Evolutionary conservation across 2,113 vertebrate species (phyloP).

Genomic region (Chaetorhynchus papuensis): DNA sequence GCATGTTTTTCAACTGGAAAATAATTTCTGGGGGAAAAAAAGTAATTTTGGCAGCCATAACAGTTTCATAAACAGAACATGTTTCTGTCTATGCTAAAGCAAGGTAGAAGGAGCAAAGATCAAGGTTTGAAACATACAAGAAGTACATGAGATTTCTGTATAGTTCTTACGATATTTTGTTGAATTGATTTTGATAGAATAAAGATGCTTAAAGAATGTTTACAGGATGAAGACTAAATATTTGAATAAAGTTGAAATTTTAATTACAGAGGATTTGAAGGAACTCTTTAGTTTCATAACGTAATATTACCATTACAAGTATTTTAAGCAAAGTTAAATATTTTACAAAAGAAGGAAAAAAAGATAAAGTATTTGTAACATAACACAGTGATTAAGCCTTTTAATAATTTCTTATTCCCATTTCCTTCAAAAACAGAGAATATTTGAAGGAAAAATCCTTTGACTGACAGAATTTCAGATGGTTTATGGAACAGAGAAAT

Average conservation of each 20-base stretch:
- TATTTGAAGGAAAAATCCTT: not conserved
- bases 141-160: not conserved
- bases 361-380: not conserved
- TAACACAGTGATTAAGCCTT: not conserved
- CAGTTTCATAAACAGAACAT: not conserved
- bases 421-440: not conserved
- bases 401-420: not conserved
- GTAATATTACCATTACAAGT: not conserved
- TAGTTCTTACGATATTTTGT: not conserved
- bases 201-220: not conserved
- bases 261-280: not conserved
- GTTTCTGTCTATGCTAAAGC: not conserved
- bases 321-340: not conserved
- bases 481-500: not conserved
- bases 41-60: not conserved
- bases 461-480: not conserved
- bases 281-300: not conserved
- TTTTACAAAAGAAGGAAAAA: not conserved
- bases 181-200: not conserved
- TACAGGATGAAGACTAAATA: not conserved
- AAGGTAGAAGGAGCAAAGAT: not conserved
- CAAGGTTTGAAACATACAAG: not conserved
- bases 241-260: not conserved
- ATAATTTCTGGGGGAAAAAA: not conserved
- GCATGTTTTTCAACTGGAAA: not conserved